Base-by-base conservation (phyloP, 2,888 invertebrate genomes). In the Ophion costatus region DNA sequence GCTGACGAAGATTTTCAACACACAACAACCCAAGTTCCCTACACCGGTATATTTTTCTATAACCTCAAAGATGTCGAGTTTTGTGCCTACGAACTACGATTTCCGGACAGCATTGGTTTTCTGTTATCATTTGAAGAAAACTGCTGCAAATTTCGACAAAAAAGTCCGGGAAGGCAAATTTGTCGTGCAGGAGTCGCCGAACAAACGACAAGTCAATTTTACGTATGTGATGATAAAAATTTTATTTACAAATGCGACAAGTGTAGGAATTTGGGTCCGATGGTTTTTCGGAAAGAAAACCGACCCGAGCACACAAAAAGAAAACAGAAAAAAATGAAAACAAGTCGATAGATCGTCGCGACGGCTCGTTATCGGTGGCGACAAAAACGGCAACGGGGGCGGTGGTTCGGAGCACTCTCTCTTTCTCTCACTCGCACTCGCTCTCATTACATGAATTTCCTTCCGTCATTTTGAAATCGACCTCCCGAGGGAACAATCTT, bases 201-300 rank as follows among this genome's bases (percentile, higher is more conserved):
- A 67, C 22, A 24, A 61, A 59, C 17, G 57, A 33, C 64, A 80
- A 59, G 45, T 64, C 29, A 51, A 57, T 45, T 51, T 61, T 33
- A 22, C 63, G 89, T 87, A 90, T 92, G 92, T 92, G 92, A 92
- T 92, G 92, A 92, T 93, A 93, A 93, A 93, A 93, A 93, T 92
- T 93, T 93, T 93, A 93, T 93, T 93, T 93, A 93, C 93, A 92
- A 93, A 93, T 93, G 92, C 92, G 92, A 93, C 92, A 92, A 92
- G 92, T 93, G 91, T 93, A 92, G 92, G 92, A 92, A 93, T 92
- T 92, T 90, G 89, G 90, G 88, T 90, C 90, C 90, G 91, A 90
- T 90, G 90, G 91, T 89, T 90, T 90, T 87, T 91, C 91, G 90
- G 89, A 92, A 91, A 91, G 91, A 90, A 89, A 85, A 87, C 88